Evolutionary conservation across 2,113 vertebrate species (phyloP), one percentile per base, ranked within the genome.

Genomic region (Phylloscopus trochilus): DNA sequence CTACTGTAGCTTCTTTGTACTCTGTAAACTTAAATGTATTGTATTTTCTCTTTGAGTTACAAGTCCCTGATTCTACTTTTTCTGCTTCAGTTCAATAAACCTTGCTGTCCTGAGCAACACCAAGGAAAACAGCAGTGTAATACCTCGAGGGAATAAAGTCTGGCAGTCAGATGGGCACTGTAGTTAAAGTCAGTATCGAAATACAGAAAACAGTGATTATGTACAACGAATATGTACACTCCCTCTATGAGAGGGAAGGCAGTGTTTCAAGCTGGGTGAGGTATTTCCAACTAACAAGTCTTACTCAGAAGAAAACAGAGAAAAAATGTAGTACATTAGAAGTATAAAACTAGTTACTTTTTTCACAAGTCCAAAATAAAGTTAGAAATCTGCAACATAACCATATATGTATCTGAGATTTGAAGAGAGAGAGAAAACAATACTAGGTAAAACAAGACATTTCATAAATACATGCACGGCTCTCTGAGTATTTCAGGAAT

Each of bases 241-340:
- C 53, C 4, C 8, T 75, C 24, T 39, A 1, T 51, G 70, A 69
- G 24, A 75, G 6, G 10, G 6, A 55, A 89, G 14, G 20, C 1
- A 3, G 15, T 33, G 8, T 41, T 87, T 28, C 24, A 66, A 60
- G 22, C 5, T 69, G 8, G 17, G 11, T 31, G 58, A 87, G 21
- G 11, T 37, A 78, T 35, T 89, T 78, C 39, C 64, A 68, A 43
- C 15, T 53, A 55, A 41, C 1, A 67, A 81, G 58, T 44, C 2
- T 14, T 43, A 39, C 30, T 64, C 0, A 78, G 81, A 68, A 92
- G 21, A 16, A 68, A 72, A 72, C 6, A 58, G 14, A 22, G 63
- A 22, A 73, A 79, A 26, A 19, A 2, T 0, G 0, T 10, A n/a
- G 8, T 13, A 20, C 3, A 7, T 73, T 58, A n/a, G 27, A 80